These are phyloP conservation scores for Rhamnusium bicolor DNA, from an alignment of 2,888 invertebrate species.

Conservation along the genomic window DNA sequence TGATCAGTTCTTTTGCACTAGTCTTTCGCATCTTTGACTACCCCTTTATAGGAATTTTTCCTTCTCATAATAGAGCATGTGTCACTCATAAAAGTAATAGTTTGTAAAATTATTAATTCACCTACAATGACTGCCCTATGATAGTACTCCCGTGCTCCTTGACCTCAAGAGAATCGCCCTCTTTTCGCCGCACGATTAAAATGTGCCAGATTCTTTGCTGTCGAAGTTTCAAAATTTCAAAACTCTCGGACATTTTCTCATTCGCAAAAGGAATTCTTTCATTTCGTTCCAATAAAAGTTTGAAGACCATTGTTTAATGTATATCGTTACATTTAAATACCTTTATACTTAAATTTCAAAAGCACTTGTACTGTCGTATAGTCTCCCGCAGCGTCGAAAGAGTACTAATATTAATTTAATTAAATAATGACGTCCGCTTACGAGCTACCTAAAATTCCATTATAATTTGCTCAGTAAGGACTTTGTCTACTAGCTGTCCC, in stretches of 20 bases:
- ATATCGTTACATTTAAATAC: neutral
- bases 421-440: slow-evolving; percentile 27
- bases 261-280: neutral
- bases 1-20: too few relatives aligned
- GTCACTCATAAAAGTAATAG: too few relatives aligned
- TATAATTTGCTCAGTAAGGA: slow-evolving; percentile 27
- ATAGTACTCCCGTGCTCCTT: too few relatives aligned
- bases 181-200: too few relatives aligned
- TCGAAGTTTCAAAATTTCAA: neutral
- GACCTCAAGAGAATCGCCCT: too few relatives aligned
- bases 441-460: slow-evolving; percentile 28
- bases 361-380: neutral
- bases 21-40: too few relatives aligned
- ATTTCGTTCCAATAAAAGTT: neutral
- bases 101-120: too few relatives aligned
- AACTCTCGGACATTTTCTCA: neutral
- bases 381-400: neutral
- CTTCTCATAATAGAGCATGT: too few relatives aligned
- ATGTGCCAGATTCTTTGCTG: too few relatives aligned
- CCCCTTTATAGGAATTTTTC: too few relatives aligned
- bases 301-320: neutral
- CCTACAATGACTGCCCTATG: too few relatives aligned
- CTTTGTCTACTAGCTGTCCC: slow-evolving; percentile 11
- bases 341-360: slow-evolving; percentile 1
- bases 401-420: slow-evolving; percentile 22